Evolutionary conservation across 2,888 invertebrate species (phyloP).

Genomic region (Synergus gifuensis): DNA sequence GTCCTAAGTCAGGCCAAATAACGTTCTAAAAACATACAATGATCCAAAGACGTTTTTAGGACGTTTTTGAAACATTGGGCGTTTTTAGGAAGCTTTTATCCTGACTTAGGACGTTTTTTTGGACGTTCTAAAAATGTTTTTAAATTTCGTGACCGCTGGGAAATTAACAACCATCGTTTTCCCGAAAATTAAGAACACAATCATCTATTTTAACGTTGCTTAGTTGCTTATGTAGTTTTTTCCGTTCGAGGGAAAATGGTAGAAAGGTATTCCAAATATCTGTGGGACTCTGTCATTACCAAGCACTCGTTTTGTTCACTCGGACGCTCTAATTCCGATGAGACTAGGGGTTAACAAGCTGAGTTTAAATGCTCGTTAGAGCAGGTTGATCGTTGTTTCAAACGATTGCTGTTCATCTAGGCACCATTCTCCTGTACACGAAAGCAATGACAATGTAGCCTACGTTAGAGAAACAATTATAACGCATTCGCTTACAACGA

Average conservation of each 20-base stretch:
- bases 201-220: background rate
- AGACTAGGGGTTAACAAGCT: conserved; percentile 62
- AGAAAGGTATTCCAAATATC: background rate
- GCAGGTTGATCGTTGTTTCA: conserved; percentile 63
- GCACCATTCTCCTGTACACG: background rate
- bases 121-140: too few relatives aligned
- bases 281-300: background rate
- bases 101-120: too few relatives aligned
- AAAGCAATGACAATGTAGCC: background rate
- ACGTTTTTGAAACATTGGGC: too few relatives aligned
- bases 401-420: conserved; percentile 28
- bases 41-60: too few relatives aligned
- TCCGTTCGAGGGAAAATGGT: background rate
- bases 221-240: background rate
- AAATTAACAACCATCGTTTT: background rate
- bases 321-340: conserved; percentile 47
- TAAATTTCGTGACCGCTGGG: too few relatives aligned
- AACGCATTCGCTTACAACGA: background rate
- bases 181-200: background rate
- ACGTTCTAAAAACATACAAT: too few relatives aligned
- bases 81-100: too few relatives aligned
- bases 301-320: background rate
- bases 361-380: conserved; percentile 70
- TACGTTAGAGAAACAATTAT: background rate
- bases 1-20: too few relatives aligned